A percentile compares a stretch with the other conserved stretches of the same genome.
phyloP scores from a whole-genome alignment of 2,888 invertebrate genomes.

The Lagria hirta region DNA sequence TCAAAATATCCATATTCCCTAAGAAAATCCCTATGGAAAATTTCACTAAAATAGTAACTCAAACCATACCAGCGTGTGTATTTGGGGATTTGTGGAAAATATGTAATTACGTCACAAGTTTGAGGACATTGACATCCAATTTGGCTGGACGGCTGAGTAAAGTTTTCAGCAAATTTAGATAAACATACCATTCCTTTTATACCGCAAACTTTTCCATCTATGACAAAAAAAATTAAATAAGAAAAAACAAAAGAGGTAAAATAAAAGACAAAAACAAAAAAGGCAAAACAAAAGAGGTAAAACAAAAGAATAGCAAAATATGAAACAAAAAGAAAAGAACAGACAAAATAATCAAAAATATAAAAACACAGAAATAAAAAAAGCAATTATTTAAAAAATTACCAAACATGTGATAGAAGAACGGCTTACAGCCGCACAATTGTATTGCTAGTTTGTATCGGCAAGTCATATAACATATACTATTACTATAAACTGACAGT shows the following conservation, averaged over 20 bases:
- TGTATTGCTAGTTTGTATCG: conserved; percentile 56
- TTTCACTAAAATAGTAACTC: conserved; percentile 6
- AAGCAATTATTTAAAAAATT: too few species aligned
- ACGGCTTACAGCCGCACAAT: conserved; percentile 62
- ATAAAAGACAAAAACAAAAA: too few species aligned
- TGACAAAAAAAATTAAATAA: too few species aligned
- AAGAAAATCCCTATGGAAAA: conserved; percentile 2
- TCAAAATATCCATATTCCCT: conserved; percentile 52
- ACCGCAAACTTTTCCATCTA: conserved; percentile 57
- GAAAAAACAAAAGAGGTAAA: too few species aligned
- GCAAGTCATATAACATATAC: conserved; percentile 61
- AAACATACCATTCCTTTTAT: conserved; percentile 60
- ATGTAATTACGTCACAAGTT: conserved; percentile 53
- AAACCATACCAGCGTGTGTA: conserved; percentile 48
- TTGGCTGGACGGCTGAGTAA: conserved; percentile 49
- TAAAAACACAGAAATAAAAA: too few species aligned
- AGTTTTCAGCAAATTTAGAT: conserved; percentile 45
- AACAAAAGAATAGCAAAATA: too few species aligned
- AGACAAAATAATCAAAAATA: too few species aligned
- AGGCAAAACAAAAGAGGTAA: too few species aligned
- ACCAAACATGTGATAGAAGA: conserved; percentile 62
- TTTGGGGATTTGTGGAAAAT: conserved; percentile 50
- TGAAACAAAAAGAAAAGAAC: too few species aligned
- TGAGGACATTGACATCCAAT: conserved; percentile 54
- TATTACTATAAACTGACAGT: conserved; percentile 59